Evolutionary conservation across 2,113 vertebrate genomes (phyloP).

Genomic region (Myotis davidii): DNA sequence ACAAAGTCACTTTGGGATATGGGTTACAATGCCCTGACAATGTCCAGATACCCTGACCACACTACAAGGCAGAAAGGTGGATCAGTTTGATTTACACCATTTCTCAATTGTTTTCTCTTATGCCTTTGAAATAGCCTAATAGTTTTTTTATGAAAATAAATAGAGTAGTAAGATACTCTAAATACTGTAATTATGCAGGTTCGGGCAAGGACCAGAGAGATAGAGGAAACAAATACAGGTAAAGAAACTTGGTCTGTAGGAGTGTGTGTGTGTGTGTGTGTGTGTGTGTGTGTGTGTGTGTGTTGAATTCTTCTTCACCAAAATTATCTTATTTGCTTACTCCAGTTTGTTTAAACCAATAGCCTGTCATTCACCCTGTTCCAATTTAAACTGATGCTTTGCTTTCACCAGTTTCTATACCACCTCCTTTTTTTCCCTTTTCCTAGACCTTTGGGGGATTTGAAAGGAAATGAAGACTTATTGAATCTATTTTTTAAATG

Average conservation of each 20-base stretch:
- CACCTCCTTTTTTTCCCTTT: background rate
- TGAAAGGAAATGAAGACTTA: background rate
- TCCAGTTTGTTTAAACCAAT: background rate
- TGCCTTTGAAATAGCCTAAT: conserved; percentile 78
- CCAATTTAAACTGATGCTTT: conserved; percentile 29
- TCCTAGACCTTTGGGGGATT: background rate
- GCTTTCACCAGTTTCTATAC: background rate
- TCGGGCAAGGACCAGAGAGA: conserved; percentile 64
- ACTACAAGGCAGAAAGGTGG: conserved; percentile 82
- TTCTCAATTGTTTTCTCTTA: conserved; percentile 80
- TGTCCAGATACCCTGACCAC: conserved; percentile 87
- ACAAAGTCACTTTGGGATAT: conserved; percentile 85
- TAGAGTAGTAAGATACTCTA: conserved; percentile 68
- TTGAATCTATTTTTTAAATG: background rate
- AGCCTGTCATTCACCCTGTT: background rate
- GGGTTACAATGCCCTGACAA: conserved; percentile 85
- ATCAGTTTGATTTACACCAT: conserved; percentile 81
- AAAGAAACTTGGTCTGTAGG: conserved; percentile 20
- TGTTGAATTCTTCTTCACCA: conserved; percentile 7
- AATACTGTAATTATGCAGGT: conserved; percentile 71
- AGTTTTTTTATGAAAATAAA: conserved; percentile 81
- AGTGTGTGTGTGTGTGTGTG: background rate
- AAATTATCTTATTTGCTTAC: conserved; percentile 57
- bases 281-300: background rate
- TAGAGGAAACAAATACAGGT: conserved; percentile 62